A percentile compares a stretch with the other conserved stretches of the same genome.
Conservation (phyloP, 30 jellyfish, hydroid and myxozoan species). For the Aurelia aurita region DNA sequence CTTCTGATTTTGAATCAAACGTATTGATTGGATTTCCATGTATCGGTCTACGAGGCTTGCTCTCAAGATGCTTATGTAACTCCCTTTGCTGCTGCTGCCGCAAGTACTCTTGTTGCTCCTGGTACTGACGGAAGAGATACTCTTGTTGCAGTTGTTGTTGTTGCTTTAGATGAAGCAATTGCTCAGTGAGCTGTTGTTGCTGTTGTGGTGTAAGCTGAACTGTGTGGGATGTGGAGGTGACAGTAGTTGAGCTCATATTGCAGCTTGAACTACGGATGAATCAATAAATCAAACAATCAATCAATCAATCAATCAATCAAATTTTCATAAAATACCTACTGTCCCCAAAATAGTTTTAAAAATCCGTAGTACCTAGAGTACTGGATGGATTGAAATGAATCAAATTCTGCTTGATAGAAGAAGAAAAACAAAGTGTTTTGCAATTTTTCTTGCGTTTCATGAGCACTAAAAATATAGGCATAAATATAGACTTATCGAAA, state of each 20-base stretch:
- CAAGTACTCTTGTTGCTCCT: conserved; percentile 88
- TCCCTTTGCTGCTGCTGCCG: conserved; percentile 93
- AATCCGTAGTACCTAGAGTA: too few relatives aligned
- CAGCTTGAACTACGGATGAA: not conserved
- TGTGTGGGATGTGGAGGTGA: conserved; percentile 62
- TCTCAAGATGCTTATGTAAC: conserved; percentile 75
- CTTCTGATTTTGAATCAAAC: conserved; percentile 62
- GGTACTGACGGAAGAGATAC: conserved; percentile 73
- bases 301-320: too few relatives aligned
- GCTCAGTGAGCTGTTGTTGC: conserved; percentile 78
- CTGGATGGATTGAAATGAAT: too few relatives aligned
- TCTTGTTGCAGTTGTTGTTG: conserved; percentile 83
- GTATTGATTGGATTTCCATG: conserved; percentile 41
- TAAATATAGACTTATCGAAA: too few relatives aligned
- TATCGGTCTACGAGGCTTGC: conserved; percentile 58
- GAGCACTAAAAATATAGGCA: too few relatives aligned
- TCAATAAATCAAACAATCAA: not conserved
- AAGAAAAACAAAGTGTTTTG: too few relatives aligned
- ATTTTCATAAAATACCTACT: too few relatives aligned
- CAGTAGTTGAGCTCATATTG: conserved; percentile 76
- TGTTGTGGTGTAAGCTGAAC: conserved; percentile 83
- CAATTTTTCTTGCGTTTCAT: too few relatives aligned
- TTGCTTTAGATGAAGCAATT: conserved; percentile 70
- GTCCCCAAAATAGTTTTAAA: too few relatives aligned
- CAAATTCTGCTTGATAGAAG: too few relatives aligned